Evolutionary conservation across 2,113 vertebrate genomes (phyloP), one percentile per base, ranked within the genome.

Genomic region (Cottus gobio): DNA sequence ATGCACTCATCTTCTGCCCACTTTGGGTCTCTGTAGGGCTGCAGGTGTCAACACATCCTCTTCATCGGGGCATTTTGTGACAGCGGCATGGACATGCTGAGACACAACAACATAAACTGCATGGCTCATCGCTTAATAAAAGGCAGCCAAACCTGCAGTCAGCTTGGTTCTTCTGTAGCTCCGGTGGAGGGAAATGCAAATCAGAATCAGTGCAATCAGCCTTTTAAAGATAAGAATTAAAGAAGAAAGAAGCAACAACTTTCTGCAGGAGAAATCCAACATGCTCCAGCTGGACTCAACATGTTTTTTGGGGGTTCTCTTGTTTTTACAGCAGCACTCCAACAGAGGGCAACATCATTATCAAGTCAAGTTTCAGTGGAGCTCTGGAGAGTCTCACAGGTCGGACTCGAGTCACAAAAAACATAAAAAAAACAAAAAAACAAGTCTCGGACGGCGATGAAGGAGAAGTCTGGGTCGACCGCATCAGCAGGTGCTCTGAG

Each of bases 301-400:
- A 50, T 61, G 30, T 77, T 64, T 44, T 31, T 34, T 3, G 30
- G 67, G 4, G 73, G 15, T 54, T 22, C 67, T 57, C 56, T 42
- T 83, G 87, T 54, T 88, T 88, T 65, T 89, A 58, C 89, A 73
- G 71, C 65, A 82, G 46, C 30, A 2, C 77, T 80, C 93, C 90
- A 85, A 89, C 31, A 94, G 93, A 74, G 83, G 92, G 93, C 93
- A 82, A 88, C 76, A 61, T 70, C 52, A 85, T 62, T 71, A 75
- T 57, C 46, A 20, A 75, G 9, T 20, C 65, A 87, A 60, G 54
- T 67, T 79, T 56, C 28, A 68, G 39, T 7, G 20, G 50, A 31
- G 65, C 48, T 50, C 84, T 71, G 73, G 50, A 65, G 26, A 63
- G 48, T 58, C 70, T 65, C 60, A 60, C 76, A 36, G 16, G 28